Evolutionary conservation across 2,888 invertebrate species (phyloP).

Genomic region (Criorhina ranunculi): DNA sequence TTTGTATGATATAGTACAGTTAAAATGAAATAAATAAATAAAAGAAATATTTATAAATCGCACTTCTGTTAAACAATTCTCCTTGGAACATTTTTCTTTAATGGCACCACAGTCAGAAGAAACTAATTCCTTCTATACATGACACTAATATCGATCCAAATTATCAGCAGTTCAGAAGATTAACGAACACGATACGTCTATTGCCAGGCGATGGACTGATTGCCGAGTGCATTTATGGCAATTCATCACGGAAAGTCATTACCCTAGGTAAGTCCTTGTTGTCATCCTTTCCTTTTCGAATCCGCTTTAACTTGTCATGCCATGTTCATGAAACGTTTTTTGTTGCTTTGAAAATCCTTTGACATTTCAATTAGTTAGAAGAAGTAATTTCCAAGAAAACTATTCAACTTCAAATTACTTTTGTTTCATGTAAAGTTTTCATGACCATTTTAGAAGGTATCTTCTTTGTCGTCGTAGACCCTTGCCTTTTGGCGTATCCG

Average conservation of each 20-base stretch:
- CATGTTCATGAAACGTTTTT: constrained; percentile 18
- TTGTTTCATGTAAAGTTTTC: constrained; percentile 65
- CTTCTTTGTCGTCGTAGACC: constrained; percentile 32
- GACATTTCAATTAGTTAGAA: constrained; percentile 62
- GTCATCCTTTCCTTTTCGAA: constrained; percentile 39
- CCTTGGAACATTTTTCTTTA: too few species aligned
- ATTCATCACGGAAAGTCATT: constrained; percentile 87
- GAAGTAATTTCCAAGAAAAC: constrained; percentile 65
- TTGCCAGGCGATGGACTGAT: constrained; percentile 86
- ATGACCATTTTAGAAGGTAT: constrained; percentile 42
- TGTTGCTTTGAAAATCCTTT: constrained; percentile 57
- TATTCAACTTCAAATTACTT: constrained; percentile 71
- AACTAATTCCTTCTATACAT: constrained; percentile 87
- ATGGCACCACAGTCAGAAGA: constrained; percentile 79
- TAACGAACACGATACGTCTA: constrained; percentile 86
- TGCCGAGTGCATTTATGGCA: constrained; percentile 88
- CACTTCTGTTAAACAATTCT: too few species aligned
- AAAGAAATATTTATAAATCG: too few species aligned
- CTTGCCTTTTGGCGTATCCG: constrained; percentile 48
- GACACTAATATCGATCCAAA: constrained; percentile 88
- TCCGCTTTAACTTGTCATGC: constrained; percentile 77
- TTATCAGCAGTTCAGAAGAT: constrained; percentile 87
- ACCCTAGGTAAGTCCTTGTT: constrained; percentile 85
- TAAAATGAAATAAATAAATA: too few species aligned
- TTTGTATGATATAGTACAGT: too few species aligned